These are phyloP conservation scores for Entelurus aequoreus DNA, from an alignment of 2,113 vertebrate species.

Conservation along the genomic window DNA sequence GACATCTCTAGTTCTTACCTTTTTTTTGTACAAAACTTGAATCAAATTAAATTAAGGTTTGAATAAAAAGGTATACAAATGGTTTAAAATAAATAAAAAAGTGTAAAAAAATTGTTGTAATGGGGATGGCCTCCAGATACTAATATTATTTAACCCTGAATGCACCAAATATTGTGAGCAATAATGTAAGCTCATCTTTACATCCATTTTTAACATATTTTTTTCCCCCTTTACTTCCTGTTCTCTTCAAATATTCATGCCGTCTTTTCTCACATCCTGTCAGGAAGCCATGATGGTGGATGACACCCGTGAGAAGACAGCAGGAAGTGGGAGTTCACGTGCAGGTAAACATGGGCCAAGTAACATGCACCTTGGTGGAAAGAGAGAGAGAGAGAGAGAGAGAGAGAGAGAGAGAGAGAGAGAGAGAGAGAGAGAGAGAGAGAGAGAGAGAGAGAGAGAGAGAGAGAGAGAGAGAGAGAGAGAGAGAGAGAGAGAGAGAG, in stretches of 20 bases:
- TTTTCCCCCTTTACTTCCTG: too few species aligned
- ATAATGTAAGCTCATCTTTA: too few species aligned
- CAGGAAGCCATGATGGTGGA: neutral
- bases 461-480: conserved; percentile 1
- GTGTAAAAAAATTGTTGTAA: too few species aligned
- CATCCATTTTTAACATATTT: too few species aligned
- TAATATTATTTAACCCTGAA: too few species aligned
- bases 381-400: neutral
- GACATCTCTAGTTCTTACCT: too few species aligned
- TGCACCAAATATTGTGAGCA: too few species aligned
- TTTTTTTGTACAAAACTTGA: too few species aligned
- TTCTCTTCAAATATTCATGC: neutral
- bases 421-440: neutral
- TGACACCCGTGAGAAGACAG: neutral
- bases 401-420: neutral
- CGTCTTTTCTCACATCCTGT: neutral
- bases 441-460: neutral
- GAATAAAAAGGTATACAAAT: too few species aligned
- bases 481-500: neutral
- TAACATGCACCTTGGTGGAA: conserved; percentile 1
- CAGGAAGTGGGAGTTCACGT: neutral
- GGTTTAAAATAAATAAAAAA: too few species aligned
- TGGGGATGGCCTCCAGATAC: too few species aligned
- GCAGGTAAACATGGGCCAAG: neutral
- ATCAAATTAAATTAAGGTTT: too few species aligned